Evolutionary conservation across 2,797 vertebrate genomes (phyloP).

Genomic region (Cyclopterus lumpus): DNA sequence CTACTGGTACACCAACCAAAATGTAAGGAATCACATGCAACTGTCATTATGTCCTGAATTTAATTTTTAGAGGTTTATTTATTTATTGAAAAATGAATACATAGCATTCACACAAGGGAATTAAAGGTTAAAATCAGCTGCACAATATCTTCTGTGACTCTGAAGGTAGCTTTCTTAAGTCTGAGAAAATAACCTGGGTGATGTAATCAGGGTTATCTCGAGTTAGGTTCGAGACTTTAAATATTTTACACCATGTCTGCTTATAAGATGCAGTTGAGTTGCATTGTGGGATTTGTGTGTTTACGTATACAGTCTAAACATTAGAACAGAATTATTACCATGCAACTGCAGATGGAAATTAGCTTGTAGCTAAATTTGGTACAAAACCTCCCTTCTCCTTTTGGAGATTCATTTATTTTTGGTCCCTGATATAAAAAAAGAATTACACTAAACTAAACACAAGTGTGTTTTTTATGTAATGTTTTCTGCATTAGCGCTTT

Average conservation of each 20-base stretch:
- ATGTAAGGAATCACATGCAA: constrained; percentile 79
- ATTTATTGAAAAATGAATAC: background rate
- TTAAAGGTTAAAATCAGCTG: background rate
- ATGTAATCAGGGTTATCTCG: background rate
- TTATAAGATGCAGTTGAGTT: background rate
- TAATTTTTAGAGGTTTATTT: background rate
- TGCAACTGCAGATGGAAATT: too few species aligned
- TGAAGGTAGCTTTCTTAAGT: background rate
- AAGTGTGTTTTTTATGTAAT: background rate
- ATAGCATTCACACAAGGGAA: background rate
- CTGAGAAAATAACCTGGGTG: background rate
- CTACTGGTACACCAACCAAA: constrained; percentile 95
- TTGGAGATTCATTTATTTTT: too few species aligned
- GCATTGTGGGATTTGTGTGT: background rate
- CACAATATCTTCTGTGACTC: background rate
- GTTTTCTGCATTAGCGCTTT: background rate
- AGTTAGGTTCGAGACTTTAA: background rate
- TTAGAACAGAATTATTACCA: background rate
- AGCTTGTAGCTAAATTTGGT: too few species aligned
- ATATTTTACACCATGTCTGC: background rate
- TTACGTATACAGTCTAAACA: background rate
- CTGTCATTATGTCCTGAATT: background rate
- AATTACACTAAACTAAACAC: too few species aligned
- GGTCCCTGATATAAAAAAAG: too few species aligned
- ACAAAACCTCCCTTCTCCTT: too few species aligned